Conservation (phyloP, 2,888 invertebrate species). For the Fissipunctia ypsillon region DNA sequence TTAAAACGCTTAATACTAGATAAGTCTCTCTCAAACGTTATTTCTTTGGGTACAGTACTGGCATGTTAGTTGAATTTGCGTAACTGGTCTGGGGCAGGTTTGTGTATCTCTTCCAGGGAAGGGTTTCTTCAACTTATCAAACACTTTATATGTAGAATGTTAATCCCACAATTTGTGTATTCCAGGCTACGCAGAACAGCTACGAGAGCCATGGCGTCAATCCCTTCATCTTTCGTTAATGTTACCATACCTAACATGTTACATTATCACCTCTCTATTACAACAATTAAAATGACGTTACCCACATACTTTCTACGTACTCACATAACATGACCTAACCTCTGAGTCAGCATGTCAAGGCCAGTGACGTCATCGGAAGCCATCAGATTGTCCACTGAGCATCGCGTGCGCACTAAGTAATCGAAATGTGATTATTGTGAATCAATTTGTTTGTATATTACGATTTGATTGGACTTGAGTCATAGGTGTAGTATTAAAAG, state of each 20-base stretch:
- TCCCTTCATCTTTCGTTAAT: not conserved
- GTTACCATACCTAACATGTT: not conserved
- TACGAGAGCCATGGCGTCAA: not conserved
- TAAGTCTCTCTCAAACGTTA: too few relatives aligned
- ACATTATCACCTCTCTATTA: not conserved
- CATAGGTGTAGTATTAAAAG: constrained; percentile 37
- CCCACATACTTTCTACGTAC: constrained; percentile 43
- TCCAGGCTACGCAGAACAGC: too few relatives aligned
- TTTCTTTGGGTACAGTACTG: too few relatives aligned
- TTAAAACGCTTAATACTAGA: too few relatives aligned
- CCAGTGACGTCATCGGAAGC: constrained; percentile 52
- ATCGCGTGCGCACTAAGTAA: constrained; percentile 62
- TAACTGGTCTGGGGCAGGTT: too few relatives aligned
- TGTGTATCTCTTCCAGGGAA: too few relatives aligned
- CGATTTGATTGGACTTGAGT: constrained; percentile 53
- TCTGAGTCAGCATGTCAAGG: constrained; percentile 64
- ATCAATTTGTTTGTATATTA: constrained; percentile 62
- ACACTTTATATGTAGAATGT: too few relatives aligned
- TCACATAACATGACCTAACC: constrained; percentile 56
- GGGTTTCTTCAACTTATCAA: too few relatives aligned
- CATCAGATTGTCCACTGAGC: constrained; percentile 46
- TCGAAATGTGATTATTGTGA: constrained; percentile 63
- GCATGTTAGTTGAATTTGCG: too few relatives aligned
- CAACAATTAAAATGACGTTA: constrained; percentile 12
- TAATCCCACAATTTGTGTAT: too few relatives aligned